These are phyloP conservation scores for Mastacembelus armatus DNA, from an alignment of 2,797 vertebrate genomes.

Conservation along the genomic window DNA sequence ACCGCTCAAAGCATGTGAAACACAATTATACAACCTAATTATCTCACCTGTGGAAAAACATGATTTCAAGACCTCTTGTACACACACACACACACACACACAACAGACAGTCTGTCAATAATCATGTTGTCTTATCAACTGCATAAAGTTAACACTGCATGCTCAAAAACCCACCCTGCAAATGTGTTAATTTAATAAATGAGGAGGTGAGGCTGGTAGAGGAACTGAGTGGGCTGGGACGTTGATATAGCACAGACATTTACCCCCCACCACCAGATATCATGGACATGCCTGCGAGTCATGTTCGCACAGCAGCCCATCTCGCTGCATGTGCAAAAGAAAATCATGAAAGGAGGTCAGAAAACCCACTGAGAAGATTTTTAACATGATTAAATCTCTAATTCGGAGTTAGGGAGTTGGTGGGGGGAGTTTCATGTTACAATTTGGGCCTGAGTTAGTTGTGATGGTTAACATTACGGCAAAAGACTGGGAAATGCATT, in stretches of 20 bases:
- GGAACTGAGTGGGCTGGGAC: slow-evolving; percentile 43
- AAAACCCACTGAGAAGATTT: slow-evolving; percentile 54
- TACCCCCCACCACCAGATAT: slow-evolving; percentile 69
- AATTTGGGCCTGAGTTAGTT: no score
- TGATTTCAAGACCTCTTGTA: background rate
- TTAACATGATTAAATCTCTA: slow-evolving; percentile 53
- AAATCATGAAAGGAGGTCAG: slow-evolving; percentile 58
- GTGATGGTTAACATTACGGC: no score
- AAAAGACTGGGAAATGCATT: no score
- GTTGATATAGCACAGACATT: slow-evolving; percentile 68
- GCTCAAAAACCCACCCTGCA: slow-evolving; percentile 34
- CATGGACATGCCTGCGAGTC: slow-evolving; percentile 64
- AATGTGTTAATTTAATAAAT: slow-evolving; percentile 69
- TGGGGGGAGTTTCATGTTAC: no score
- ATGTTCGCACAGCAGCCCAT: slow-evolving; percentile 60
- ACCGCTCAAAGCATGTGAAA: background rate
- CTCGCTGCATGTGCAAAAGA: slow-evolving; percentile 41
- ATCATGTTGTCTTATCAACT: slow-evolving; percentile 49
- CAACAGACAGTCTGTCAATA: slow-evolving; percentile 35
- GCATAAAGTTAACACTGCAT: slow-evolving; percentile 33
- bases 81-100: slow-evolving; percentile 7
- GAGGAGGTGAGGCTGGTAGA: slow-evolving; percentile 53
- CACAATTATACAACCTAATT: background rate
- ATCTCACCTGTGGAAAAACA: slow-evolving; percentile 30
- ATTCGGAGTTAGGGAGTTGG: no score